A percentile compares a stretch with the other conserved stretches of the same genome.
Evolutionary conservation across 2,113 vertebrate genomes (phyloP).

Genomic region (Rallus limicola): DNA sequence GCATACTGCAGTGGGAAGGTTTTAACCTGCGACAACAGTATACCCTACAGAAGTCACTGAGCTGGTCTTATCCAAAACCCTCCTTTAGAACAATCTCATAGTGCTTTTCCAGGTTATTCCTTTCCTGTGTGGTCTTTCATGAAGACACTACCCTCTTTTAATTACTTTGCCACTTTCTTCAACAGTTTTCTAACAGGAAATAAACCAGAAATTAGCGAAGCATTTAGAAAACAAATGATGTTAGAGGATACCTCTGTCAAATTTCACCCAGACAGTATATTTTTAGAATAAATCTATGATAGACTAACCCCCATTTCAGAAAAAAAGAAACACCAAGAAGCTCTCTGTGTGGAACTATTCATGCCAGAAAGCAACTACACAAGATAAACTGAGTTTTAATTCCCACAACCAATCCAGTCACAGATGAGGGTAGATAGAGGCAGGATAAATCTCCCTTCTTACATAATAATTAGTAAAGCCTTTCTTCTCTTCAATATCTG

Average conservation of each 20-base stretch:
- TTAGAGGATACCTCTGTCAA: background rate
- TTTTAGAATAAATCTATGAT: background rate
- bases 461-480: constrained; percentile 93
- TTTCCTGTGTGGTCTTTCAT: background rate
- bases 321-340: background rate
- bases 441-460: constrained; percentile 60
- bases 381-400: background rate
- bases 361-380: background rate
- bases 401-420: background rate
- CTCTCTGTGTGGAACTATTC: background rate
- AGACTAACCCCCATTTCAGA: background rate
- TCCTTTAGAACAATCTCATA: background rate
- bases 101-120: background rate
- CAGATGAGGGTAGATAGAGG: background rate
- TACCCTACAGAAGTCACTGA: background rate
- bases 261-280: background rate
- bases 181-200: background rate
- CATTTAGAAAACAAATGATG: background rate
- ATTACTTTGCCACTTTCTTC: background rate
- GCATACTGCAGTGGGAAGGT: background rate
- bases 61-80: background rate
- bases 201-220: background rate
- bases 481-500: constrained; percentile 90
- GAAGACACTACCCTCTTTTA: background rate
- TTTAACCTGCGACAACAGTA: background rate